Base-by-base conservation (phyloP, 2,113 vertebrate genomes). In the Cynopterus brachyotis region DNA sequence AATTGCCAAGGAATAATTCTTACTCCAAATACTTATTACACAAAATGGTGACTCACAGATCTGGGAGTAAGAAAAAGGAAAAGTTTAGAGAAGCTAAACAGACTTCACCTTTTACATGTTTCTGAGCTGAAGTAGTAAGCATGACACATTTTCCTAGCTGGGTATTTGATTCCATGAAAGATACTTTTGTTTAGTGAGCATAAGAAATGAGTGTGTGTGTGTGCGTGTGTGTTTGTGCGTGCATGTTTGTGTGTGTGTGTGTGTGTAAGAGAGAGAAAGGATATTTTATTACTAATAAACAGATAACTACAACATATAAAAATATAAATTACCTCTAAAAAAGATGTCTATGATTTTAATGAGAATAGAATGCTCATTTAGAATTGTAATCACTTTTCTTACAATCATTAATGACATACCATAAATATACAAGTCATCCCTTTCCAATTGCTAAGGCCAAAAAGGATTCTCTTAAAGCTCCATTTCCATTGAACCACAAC, bases 111-210 rank as follows among this genome's bases (percentile, higher is more conserved):
- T 80, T 97, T 83, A 75, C 59, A 80, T 70, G 79, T 80, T 94
- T 92, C n/a, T 4, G 8, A 81, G 87, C 88, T 32, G 57, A 96
- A 42, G 26, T 84, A 83, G 1, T 72, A 82, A 78, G 89, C 55
- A 32, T 84, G 28, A 96, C 85, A n/a, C n/a, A 66, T 86, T 97
- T 86, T 96, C 64, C 92, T 96, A 97, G 40, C 57, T 97, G 76
- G 16, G 45, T 9, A 4, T 88, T 82, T 6, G 11, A 93, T 40
- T 64, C 60, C 40, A 37, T 86, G 26, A 86, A 98, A 94, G 55
- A 83, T n/a, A 86, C 47, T 82, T 95, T 82, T 90, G 53, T 91
- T 83, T 94, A 32, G 69, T 70, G 40, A 76, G 66, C 9, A 19
- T 55, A 80, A 64, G 53, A 22, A 86, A 59, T 2, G 11, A 42